Percentiles rank a stretch among this genome's conserved stretches.
phyloP scores from a whole-genome alignment of 2,113 vertebrate species.

The Semnornis frantzii region DNA sequence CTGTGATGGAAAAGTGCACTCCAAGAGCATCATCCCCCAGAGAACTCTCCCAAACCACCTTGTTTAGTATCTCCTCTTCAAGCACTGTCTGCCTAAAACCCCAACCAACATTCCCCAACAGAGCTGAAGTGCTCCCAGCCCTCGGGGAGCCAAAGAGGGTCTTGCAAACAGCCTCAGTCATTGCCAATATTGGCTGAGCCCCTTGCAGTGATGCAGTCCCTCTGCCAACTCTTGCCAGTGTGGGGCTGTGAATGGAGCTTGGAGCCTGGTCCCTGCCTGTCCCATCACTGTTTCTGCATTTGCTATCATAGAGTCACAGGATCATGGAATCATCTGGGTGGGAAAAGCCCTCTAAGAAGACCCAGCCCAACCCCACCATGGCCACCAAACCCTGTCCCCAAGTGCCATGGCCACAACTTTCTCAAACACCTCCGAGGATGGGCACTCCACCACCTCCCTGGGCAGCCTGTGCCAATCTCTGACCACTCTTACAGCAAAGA shows the following conservation, averaged over 20 bases:
- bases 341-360: too few relatives aligned
- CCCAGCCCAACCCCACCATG: too few relatives aligned
- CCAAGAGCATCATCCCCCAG: not conserved
- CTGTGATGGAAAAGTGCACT: not conserved
- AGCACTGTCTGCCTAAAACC: not conserved
- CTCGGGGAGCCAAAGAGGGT: not conserved
- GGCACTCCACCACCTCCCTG: too few relatives aligned
- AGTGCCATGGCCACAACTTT: too few relatives aligned
- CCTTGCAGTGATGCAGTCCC: not conserved
- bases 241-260: rapidly evolving
- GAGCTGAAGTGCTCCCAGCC: not conserved
- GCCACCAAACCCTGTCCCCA: too few relatives aligned
- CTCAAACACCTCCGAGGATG: too few relatives aligned
- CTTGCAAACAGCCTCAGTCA: not conserved
- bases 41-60: not conserved
- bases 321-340: too few relatives aligned
- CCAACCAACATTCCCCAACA: not conserved
- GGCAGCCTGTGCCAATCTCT: too few relatives aligned
- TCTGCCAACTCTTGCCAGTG: rapidly evolving
- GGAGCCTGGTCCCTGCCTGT: rapidly evolving
- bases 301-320: not conserved
- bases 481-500: too few relatives aligned
- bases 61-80: not conserved
- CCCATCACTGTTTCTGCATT: not conserved
- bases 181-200: too few relatives aligned